Evolutionary conservation across 1,140 invertebrate species (phyloP).

Genomic region (Popillia japonica): DNA sequence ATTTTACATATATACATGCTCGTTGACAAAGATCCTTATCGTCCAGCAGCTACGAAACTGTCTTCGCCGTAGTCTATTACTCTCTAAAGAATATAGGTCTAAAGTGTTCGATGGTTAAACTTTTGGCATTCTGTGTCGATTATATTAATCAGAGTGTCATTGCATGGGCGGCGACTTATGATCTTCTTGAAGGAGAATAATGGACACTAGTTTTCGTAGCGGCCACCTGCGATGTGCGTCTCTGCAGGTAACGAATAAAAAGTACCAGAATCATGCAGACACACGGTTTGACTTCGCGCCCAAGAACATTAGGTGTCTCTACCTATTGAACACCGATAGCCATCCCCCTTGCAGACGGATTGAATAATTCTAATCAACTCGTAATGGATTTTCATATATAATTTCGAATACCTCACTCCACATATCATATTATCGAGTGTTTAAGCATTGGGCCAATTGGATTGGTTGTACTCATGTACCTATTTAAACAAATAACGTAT

Average conservation of each 20-base stretch:
- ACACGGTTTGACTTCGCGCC: constrained; percentile 35
- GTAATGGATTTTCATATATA: not conserved
- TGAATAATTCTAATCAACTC: constrained; percentile 13
- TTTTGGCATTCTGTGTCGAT: constrained; percentile 34
- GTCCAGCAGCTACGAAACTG: constrained; percentile 27
- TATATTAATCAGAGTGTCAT: constrained; percentile 38
- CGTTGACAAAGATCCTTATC: constrained; percentile 37
- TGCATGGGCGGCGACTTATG: constrained; percentile 38
- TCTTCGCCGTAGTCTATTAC: constrained; percentile 26
- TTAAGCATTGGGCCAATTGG: no score
- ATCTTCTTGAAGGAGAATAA: constrained; percentile 36
- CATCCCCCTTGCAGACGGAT: not conserved
- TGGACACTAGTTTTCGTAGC: constrained; percentile 34
- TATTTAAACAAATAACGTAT: no score
- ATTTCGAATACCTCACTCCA: not conserved
- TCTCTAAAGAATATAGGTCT: constrained; percentile 8
- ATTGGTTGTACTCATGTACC: no score
- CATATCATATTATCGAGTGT: no score
- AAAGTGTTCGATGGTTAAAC: not conserved
- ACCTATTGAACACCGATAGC: constrained; percentile 1
- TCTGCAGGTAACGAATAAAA: constrained; percentile 30
- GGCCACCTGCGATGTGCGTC: constrained; percentile 31
- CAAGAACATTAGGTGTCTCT: constrained; percentile 30
- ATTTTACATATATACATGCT: constrained; percentile 33
- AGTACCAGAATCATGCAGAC: constrained; percentile 30